Evolutionary conservation across 2,797 vertebrate genomes (phyloP), one percentile per base, ranked within the genome.

Genomic region (Semaprochilodus insignis): DNA sequence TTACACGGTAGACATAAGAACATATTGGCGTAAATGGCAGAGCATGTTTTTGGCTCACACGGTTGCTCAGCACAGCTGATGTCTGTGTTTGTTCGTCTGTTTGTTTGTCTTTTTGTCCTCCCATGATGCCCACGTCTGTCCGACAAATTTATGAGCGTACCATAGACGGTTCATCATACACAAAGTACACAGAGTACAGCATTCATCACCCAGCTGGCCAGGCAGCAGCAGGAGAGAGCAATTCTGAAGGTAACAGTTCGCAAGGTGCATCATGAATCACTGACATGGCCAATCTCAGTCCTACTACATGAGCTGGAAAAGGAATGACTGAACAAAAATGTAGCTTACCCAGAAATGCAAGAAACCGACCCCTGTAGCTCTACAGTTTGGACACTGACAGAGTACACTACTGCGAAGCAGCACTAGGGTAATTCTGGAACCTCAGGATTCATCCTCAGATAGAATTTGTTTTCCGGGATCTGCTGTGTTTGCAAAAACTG

Each of bases 131-230:
- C 83, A 80, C 73, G 83, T 72, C 82, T n/a, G 82, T 74, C 77
- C 57, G 21, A 57, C 77, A 82, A 85, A 88, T 88, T 84, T 86
- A 88, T 81, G 84, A 78, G 84, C 59, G 40, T 54, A 40, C 78
- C 77, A 73, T 48, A 78, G 77, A 85, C 60, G 63, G 74, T 85
- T 88, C 83, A 81, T 88, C 76, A 87, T 86, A 81, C 79, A 81
- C 77, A 72, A 73, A 70, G 69, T 71, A 62, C 19, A 27, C 66
- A 76, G 54, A 75, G 77, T 44, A 67, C 73, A 74, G 70, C 81
- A 84, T 83, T 85, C 72, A 85, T 84, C 84, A 87, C 76, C 31
- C 75, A 23, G 77, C 65, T 70, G 73, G 72, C 71, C 70, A 36
- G 70, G 67, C 48, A 74, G 69, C 27, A 74, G 69, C 40, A 63